phyloP scores from a whole-genome alignment of 1,140 invertebrate species.

The Lordiphosa collinella region DNA sequence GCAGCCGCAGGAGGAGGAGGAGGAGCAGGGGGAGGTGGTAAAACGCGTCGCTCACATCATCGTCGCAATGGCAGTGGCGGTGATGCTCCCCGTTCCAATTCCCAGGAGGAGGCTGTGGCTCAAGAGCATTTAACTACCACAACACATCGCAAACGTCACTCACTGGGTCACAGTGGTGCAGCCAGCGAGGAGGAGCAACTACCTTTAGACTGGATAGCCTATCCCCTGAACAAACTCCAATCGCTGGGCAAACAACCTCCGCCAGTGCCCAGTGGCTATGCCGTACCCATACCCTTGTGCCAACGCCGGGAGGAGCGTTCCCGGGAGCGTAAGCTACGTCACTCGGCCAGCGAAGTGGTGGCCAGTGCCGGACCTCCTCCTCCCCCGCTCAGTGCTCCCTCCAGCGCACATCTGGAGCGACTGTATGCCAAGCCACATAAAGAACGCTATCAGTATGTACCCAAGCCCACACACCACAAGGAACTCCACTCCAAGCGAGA shows the following conservation, averaged over 20 bases:
- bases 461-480: slow-evolving; percentile 47
- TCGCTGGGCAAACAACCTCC: slow-evolving; percentile 60
- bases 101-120: slow-evolving; percentile 62
- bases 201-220: slow-evolving; percentile 72
- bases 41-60: slow-evolving; percentile 58
- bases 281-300: slow-evolving; percentile 47
- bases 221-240: slow-evolving; percentile 70
- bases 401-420: slow-evolving; percentile 51
- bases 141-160: slow-evolving; percentile 68
- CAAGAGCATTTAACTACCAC: slow-evolving; percentile 18
- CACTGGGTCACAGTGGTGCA: slow-evolving; percentile 65
- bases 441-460: slow-evolving; percentile 78
- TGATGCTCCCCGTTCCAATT: slow-evolving; percentile 71
- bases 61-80: slow-evolving; percentile 76
- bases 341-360: slow-evolving; percentile 72
- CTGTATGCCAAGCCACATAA: slow-evolving; percentile 76
- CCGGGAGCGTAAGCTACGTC: slow-evolving; percentile 53
- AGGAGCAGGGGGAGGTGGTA: slow-evolving; percentile 3
- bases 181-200: slow-evolving; percentile 61
- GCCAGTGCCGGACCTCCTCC: slow-evolving; percentile 28
- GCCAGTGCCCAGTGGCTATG: slow-evolving; percentile 53
- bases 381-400: slow-evolving; percentile 20
- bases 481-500: slow-evolving; percentile 52
- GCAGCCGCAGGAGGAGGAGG: slow-evolving; percentile 11
- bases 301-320: slow-evolving; percentile 31